These are phyloP conservation scores for Sialis lutaria DNA, from an alignment of 2,888 invertebrate species.

Conservation along the genomic window DNA sequence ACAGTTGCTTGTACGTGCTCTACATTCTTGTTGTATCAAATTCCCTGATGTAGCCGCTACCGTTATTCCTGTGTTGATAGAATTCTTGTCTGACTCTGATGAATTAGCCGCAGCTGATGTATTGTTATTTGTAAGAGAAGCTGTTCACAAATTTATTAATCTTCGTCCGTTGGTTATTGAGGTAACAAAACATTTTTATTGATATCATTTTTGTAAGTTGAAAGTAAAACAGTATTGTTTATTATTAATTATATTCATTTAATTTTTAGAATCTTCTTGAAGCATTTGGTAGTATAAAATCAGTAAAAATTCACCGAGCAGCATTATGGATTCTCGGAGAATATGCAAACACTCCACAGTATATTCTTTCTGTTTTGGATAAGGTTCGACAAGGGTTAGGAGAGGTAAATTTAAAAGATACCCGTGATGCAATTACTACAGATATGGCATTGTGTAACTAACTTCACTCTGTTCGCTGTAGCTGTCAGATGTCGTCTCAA, in stretches of 20 bases:
- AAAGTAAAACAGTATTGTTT: not conserved
- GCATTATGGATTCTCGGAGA: slow-evolving; percentile 97
- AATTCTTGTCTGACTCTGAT: slow-evolving; percentile 78
- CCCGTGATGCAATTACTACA: too few species aligned
- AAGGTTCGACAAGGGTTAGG: slow-evolving; percentile 59
- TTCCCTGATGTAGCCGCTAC: slow-evolving; percentile 89
- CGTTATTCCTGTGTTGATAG: slow-evolving; percentile 87
- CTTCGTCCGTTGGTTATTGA: slow-evolving; percentile 69
- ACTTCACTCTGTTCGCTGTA: too few species aligned
- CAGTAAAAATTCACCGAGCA: slow-evolving; percentile 82
- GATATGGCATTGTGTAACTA: too few species aligned
- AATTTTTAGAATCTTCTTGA: slow-evolving; percentile 45
- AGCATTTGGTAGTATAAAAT: slow-evolving; percentile 70
- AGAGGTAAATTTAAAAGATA: slow-evolving; percentile 28
- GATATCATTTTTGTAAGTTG: not conserved
- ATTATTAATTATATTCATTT: too few species aligned
- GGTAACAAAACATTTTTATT: slow-evolving; percentile 21
- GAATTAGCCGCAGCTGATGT: slow-evolving; percentile 89
- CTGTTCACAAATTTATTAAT: slow-evolving; percentile 81
- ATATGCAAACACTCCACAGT: slow-evolving; percentile 64
- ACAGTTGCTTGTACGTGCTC: slow-evolving; percentile 83
- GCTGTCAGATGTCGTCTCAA: too few species aligned
- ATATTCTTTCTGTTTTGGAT: slow-evolving; percentile 65
- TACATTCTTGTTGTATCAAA: slow-evolving; percentile 87
- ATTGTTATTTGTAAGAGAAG: slow-evolving; percentile 84